Percentiles rank a stretch among this genome's conserved stretches.
Evolutionary conservation across 2,888 invertebrate genomes (phyloP).

Genomic region (Aleiodes alternator): DNA sequence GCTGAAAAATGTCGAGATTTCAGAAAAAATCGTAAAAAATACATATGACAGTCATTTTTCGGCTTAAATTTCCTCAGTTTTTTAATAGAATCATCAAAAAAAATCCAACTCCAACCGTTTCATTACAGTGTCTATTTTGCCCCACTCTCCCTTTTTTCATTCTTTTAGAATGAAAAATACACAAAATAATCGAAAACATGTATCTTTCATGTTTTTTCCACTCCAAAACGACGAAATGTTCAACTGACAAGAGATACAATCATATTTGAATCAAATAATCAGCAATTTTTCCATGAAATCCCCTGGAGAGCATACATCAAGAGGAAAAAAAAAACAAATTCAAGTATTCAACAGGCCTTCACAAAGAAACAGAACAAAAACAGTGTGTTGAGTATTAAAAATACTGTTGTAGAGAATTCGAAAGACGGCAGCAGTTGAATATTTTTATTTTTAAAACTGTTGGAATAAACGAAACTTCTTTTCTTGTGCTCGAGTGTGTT

Average conservation of each 20-base stretch:
- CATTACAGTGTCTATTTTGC: no score
- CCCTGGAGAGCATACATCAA: neutral
- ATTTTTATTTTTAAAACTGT: slow-evolving; percentile 34
- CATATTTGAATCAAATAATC: neutral
- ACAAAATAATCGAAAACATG: neutral
- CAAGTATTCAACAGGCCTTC: slow-evolving; percentile 3
- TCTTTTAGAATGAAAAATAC: neutral
- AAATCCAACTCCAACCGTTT: no score
- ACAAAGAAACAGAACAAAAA: slow-evolving; percentile 14
- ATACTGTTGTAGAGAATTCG: slow-evolving; percentile 9
- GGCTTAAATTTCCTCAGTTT: no score
- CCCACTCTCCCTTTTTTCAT: no score
- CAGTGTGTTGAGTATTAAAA: slow-evolving; percentile 17
- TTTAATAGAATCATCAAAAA: no score
- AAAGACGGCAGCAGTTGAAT: slow-evolving; percentile 13
- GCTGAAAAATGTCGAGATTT: no score
- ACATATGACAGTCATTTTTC: no score
- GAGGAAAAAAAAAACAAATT: neutral
- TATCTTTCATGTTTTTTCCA: no score
- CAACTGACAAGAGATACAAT: neutral
- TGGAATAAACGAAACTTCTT: slow-evolving; percentile 16
- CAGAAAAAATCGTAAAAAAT: no score
- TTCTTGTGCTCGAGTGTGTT: neutral
- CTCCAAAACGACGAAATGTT: neutral
- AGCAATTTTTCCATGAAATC: neutral